Conservation (phyloP, 2,797 vertebrate species). For the Tolypeutes matacus region DNA sequence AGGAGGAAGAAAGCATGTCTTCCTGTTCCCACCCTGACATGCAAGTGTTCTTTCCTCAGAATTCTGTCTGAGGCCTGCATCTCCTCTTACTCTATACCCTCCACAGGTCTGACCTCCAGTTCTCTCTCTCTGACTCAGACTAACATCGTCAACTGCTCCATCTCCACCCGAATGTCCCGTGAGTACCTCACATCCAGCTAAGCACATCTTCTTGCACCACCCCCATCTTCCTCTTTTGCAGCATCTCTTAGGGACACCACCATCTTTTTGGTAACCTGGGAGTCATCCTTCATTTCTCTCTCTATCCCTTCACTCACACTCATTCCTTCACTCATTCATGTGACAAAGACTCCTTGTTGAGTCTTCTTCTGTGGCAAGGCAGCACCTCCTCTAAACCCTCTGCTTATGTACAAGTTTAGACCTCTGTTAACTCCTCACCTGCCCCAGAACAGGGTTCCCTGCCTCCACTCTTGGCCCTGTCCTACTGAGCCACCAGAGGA, state of each 20-base stretch:
- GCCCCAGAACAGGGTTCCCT: constrained; percentile 19
- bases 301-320: not conserved
- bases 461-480: not conserved
- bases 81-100: not conserved
- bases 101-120: not conserved
- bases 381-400: not conserved
- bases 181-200: not conserved
- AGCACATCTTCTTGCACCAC: not conserved
- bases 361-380: not conserved
- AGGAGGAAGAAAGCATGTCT: not conserved
- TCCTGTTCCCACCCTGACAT: not conserved
- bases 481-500: not conserved
- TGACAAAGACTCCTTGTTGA: not conserved
- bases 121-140: not conserved
- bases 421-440: not conserved
- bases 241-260: constrained; percentile 24
- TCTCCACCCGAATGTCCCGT: not conserved
- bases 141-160: not conserved
- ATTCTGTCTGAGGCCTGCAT: not conserved
- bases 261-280: constrained; percentile 21
- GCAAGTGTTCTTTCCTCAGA: constrained; percentile 34
- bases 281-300: not conserved
- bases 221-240: not conserved
- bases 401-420: not conserved
- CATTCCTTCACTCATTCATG: not conserved